These are phyloP conservation scores for Platycercus adscitus DNA, from an alignment of 2,113 vertebrate species.

Conservation along the genomic window DNA sequence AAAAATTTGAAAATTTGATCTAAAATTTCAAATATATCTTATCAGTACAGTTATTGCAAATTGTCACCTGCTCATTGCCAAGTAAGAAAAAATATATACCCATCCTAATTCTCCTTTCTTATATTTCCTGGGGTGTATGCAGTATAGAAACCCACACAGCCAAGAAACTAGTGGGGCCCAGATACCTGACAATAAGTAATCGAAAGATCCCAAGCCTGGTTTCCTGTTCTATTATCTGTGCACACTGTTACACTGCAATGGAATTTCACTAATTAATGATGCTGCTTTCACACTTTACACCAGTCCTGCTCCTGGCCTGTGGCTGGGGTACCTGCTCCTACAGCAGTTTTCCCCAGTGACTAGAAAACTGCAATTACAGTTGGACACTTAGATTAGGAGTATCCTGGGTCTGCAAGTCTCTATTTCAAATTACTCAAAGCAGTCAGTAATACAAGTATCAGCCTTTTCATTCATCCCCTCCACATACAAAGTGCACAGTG, in stretches of 20 bases:
- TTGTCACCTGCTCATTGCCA: not conserved
- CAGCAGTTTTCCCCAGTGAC: not conserved
- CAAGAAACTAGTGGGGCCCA: not conserved
- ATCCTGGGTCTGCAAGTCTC: not conserved
- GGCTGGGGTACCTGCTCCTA: not conserved
- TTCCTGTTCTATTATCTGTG: not conserved
- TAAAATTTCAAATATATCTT: not conserved
- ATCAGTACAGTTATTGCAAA: not conserved
- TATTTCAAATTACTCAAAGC: not conserved
- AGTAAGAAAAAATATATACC: not conserved
- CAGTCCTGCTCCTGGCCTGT: not conserved
- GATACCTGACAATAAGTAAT: not conserved
- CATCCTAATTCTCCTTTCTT: not conserved
- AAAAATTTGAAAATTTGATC: not conserved
- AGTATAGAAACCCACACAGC: not conserved
- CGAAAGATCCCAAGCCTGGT: not conserved
- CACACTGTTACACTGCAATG: not conserved
- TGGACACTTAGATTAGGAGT: not conserved
- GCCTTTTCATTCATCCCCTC: not conserved
- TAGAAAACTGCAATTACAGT: not conserved
- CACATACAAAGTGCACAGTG: not conserved
- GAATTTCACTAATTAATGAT: not conserved
- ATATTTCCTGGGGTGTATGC: not conserved
- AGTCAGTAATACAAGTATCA: not conserved
- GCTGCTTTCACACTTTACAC: not conserved